Percentiles rank a stretch among this genome's conserved stretches.
Evolutionary conservation across 1,140 invertebrate species (phyloP).

Genomic region (Formica selysi): DNA sequence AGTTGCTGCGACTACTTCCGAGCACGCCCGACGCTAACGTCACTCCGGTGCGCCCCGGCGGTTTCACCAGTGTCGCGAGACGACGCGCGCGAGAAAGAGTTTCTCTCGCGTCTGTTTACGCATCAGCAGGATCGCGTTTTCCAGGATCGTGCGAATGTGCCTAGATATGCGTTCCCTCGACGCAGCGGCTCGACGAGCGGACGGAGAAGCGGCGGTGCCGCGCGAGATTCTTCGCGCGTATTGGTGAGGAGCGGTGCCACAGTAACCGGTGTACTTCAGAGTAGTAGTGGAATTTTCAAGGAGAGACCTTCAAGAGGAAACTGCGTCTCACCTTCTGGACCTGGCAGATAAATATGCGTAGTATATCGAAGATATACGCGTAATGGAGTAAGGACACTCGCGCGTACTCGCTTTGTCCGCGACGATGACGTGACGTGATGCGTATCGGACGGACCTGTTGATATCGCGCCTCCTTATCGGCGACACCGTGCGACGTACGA

Average conservation of each 20-base stretch:
- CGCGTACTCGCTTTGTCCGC: constrained; percentile 16
- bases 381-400: neutral
- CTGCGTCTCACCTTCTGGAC: neutral
- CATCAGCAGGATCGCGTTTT: no score
- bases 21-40: constrained; percentile 18
- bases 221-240: constrained; percentile 30
- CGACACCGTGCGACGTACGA: neutral
- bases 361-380: neutral
- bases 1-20: neutral
- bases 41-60: neutral
- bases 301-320: constrained; percentile 28
- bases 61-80: constrained; percentile 9
- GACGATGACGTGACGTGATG: neutral
- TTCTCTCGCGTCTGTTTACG: neutral
- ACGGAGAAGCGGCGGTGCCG: constrained; percentile 6
- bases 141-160: neutral
- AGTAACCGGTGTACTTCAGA: neutral
- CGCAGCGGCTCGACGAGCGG: neutral
- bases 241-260: constrained; percentile 44
- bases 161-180: constrained; percentile 34
- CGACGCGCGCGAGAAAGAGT: neutral
- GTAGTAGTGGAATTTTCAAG: constrained; percentile 57
- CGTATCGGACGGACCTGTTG: constrained; percentile 46
- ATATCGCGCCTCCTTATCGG: constrained; percentile 45
- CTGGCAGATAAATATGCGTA: constrained; percentile 30